phyloP scores from a whole-genome alignment of 2,888 invertebrate genomes.

The Eubasilissa splendida region DNA sequence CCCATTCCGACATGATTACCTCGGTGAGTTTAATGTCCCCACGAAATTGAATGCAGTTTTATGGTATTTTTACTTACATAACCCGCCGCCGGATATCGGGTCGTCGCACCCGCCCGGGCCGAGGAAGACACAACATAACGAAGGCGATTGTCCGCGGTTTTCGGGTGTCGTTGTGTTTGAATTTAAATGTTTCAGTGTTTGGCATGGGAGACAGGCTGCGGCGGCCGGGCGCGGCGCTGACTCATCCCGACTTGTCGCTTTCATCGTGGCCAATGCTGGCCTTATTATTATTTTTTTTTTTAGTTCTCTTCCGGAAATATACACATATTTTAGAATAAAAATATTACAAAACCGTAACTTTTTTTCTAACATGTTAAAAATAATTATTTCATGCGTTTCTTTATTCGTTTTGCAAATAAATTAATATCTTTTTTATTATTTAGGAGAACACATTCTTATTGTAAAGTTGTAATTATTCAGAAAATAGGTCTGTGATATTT shows the following conservation, averaged over 20 bases:
- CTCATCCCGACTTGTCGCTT: background rate
- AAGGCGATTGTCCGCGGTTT: slow-evolving; percentile 11
- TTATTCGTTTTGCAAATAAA: too few species aligned
- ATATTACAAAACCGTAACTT: too few species aligned
- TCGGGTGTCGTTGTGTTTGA: slow-evolving; percentile 13
- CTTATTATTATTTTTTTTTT: too few species aligned
- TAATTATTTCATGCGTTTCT: too few species aligned
- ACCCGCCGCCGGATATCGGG: slow-evolving; percentile 30
- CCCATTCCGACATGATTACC: background rate
- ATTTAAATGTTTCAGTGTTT: slow-evolving; percentile 7
- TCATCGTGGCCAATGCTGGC: background rate
- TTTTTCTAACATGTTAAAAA: too few species aligned
- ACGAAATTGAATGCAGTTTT: slow-evolving; percentile 16
- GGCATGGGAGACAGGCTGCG: slow-evolving; percentile 10
- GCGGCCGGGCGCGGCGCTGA: background rate
- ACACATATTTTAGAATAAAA: too few species aligned
- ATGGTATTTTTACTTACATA: slow-evolving; percentile 14
- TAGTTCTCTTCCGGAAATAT: too few species aligned
- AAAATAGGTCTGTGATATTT: too few species aligned
- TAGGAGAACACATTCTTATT: too few species aligned
- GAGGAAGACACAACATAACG: background rate
- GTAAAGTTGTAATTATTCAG: too few species aligned
- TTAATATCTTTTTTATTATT: too few species aligned
- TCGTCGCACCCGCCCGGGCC: background rate
- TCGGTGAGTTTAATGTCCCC: background rate